Conservation (phyloP, 1,140 invertebrate species). For the Brachionus paranguensis region DNA sequence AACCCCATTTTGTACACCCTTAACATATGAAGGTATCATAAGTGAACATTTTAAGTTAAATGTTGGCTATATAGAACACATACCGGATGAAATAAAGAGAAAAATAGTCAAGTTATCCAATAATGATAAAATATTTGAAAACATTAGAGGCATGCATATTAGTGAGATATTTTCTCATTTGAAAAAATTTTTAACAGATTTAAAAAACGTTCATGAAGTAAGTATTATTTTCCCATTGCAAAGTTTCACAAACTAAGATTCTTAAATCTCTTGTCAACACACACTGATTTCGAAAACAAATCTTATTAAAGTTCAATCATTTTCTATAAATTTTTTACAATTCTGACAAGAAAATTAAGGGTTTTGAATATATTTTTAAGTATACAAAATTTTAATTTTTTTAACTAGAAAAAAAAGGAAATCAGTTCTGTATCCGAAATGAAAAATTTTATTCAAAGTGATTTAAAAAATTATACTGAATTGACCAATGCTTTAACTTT, state of each 20-base stretch:
- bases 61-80: conserved; percentile 17
- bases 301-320: neutral
- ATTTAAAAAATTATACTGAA: conserved; percentile 15
- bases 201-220: conserved; percentile 32
- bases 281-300: no score
- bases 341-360: no score
- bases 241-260: no score
- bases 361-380: neutral
- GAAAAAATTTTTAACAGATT: neutral
- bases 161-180: conserved; percentile 34
- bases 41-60: conserved; percentile 22
- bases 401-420: conserved; percentile 24
- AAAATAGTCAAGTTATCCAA: neutral
- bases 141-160: conserved; percentile 30
- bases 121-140: conserved; percentile 32
- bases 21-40: conserved; percentile 26
- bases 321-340: no score
- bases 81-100: neutral
- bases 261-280: no score
- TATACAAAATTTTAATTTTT: neutral
- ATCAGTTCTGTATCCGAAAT: neutral
- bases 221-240: neutral
- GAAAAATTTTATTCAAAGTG: conserved; percentile 19
- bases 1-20: conserved; percentile 34
- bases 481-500: neutral